Conservation (phyloP, 2,888 invertebrate genomes). For the Sinelater perroti region DNA sequence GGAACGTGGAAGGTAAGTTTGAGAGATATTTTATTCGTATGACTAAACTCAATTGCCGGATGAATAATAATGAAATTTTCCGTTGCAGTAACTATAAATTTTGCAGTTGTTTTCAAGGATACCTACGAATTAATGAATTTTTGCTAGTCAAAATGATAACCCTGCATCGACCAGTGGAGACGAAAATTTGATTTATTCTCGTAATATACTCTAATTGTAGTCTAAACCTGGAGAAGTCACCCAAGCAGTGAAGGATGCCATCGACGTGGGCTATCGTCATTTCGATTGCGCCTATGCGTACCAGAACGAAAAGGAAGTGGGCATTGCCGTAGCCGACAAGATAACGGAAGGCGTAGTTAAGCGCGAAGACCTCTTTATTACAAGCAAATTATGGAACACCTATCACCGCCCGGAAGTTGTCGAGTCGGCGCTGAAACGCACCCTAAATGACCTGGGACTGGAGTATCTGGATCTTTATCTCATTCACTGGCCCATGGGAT, state of each 20-base stretch:
- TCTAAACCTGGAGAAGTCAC: slow-evolving; percentile 72
- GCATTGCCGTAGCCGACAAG: slow-evolving; percentile 70
- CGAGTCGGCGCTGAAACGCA: slow-evolving; percentile 70
- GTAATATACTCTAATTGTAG: no score
- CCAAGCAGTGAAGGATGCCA: slow-evolving; percentile 74
- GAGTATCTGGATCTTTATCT: slow-evolving; percentile 87
- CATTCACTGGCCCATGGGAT: slow-evolving; percentile 92
- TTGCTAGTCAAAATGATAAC: neutral
- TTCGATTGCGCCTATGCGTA: slow-evolving; percentile 80
- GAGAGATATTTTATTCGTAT: no score
- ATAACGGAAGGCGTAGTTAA: slow-evolving; percentile 71
- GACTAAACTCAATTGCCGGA: neutral
- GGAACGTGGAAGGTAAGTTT: slow-evolving; percentile 72
- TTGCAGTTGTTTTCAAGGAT: neutral
- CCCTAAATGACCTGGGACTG: slow-evolving; percentile 76
- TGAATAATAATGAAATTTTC: neutral
- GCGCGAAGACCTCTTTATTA: slow-evolving; percentile 76
- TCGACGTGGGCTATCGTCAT: slow-evolving; percentile 80
- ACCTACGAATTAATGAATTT: neutral
- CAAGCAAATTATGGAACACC: slow-evolving; percentile 80
- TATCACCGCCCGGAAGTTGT: slow-evolving; percentile 84
- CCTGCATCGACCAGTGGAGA: neutral
- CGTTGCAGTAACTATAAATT: neutral
- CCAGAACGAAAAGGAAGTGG: slow-evolving; percentile 76
- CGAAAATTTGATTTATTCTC: neutral